Evolutionary conservation across 2,888 invertebrate genomes (phyloP), one percentile per base, ranked within the genome.

Genomic region (Idaea aversata): DNA sequence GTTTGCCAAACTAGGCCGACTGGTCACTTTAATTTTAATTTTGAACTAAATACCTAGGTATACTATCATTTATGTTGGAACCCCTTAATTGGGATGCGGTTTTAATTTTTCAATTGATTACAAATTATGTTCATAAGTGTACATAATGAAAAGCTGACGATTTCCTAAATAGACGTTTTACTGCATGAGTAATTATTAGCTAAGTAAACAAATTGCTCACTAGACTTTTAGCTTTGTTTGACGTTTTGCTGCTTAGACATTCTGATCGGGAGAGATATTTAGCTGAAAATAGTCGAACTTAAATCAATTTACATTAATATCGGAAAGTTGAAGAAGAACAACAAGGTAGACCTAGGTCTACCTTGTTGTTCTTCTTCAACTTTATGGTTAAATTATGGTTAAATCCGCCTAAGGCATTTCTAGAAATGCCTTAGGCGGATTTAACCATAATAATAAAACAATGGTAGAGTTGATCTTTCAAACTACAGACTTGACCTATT

Each of bases 1-100:
- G 69, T 69, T 62, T 65, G 61, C 62, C 38, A 65, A 75, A 75
- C 66, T 71, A 69, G 74, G 75, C 71, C 72, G 72, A 67, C 62
- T 62, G 62, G 67, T 62, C 66, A 62, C 67, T 69, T 71, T 68
- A 72, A 67, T 71, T 72, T 72, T 71, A 73, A 72, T 70, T 70
- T 62, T 57, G 57, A 13, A 66, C 67, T 69, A 70, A 70, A 69
- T 66, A 67, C 0, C 25, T 25, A 3, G 25, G 25, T 1, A 25
- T 38, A 38, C 34, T 62, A 63, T 63, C 67, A 62, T 65, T 72
- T 68, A 66, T 70, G 67, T 71, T 2, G 25, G 25, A 25, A 67
- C 68, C 71, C 71, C 65, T 67, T 66, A 70, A 68, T 67, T 66
- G 34, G 57, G 62, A 70, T 64, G 65, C 61, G 66, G 63, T 65